phyloP scores from a whole-genome alignment of 2,888 invertebrate species.

The Andricus quercusramuli region DNA sequence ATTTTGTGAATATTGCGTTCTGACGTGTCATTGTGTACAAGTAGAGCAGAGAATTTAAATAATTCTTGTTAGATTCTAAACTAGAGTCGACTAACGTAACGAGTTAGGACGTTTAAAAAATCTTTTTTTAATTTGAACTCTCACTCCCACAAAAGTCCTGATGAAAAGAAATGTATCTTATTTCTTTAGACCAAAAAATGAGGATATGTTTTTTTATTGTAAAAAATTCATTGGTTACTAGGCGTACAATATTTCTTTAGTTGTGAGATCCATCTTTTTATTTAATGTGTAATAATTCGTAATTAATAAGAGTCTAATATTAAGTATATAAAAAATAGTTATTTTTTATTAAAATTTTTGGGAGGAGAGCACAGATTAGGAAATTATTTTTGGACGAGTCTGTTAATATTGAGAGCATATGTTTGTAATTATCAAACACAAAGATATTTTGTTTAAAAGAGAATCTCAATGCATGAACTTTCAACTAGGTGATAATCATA shows the following conservation, averaged over 20 bases:
- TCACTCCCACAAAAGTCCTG: conserved; percentile 38
- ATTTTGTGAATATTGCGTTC: conserved; percentile 55
- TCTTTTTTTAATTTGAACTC: conserved; percentile 50
- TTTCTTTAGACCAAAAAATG: neutral
- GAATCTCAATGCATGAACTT: conserved; percentile 18
- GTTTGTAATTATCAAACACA: neutral
- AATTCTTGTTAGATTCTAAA: conserved; percentile 34
- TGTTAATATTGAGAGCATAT: neutral
- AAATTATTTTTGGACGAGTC: neutral
- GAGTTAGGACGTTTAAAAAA: conserved; percentile 13
- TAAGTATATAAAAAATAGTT: conserved; percentile 1
- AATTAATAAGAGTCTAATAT: neutral
- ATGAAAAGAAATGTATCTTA: conserved; percentile 34
- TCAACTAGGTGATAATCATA: neutral
- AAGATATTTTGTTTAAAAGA: neutral
- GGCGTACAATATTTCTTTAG: neutral
- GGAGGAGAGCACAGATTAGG: conserved; percentile 14
- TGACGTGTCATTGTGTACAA: conserved; percentile 48
- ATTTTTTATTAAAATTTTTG: neutral
- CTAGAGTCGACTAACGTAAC: conserved; percentile 16
- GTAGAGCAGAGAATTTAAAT: conserved; percentile 49
- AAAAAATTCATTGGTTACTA: neutral
- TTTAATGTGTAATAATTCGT: neutral
- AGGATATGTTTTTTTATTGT: neutral
- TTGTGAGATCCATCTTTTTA: no score